Conservation (phyloP, 2,888 invertebrate species). For the Buathra laborator region DNA sequence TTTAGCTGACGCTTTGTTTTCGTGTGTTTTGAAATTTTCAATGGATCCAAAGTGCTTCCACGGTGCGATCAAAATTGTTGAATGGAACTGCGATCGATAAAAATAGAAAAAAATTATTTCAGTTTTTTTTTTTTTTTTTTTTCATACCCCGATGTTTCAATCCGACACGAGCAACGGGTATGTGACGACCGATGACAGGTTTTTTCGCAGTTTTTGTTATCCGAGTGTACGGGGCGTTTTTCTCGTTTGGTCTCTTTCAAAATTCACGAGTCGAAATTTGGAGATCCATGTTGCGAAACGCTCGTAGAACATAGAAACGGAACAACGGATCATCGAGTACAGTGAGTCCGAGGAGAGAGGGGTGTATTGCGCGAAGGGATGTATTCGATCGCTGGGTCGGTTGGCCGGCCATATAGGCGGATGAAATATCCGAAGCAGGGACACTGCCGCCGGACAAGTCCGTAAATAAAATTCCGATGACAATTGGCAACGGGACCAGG, state of each 20-base stretch:
- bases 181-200: slow-evolving; percentile 55
- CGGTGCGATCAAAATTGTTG: slow-evolving; percentile 21
- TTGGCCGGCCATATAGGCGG: background rate
- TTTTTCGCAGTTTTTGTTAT: slow-evolving; percentile 16
- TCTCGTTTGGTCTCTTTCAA: slow-evolving; percentile 43
- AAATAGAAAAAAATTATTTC: background rate
- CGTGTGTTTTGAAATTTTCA: slow-evolving; percentile 20
- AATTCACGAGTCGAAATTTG: slow-evolving; percentile 57
- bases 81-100: background rate
- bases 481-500: slow-evolving; percentile 66
- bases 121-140: slow-evolving; percentile 33
- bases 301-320: slow-evolving; percentile 43
- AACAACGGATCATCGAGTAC: slow-evolving; percentile 17
- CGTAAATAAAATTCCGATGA: slow-evolving; percentile 71
- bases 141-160: slow-evolving; percentile 2
- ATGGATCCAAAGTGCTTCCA: background rate
- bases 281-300: slow-evolving; percentile 61
- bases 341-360: background rate
- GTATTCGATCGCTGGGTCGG: slow-evolving; percentile 42
- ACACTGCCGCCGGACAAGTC: slow-evolving; percentile 56
- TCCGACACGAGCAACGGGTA: slow-evolving; percentile 28
- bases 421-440: slow-evolving; percentile 47
- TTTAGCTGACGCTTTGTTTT: background rate
- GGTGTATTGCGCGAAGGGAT: slow-evolving; percentile 11
- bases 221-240: slow-evolving; percentile 25